Conservation (phyloP, 2,888 invertebrate genomes). For the Polyploca ridens region DNA sequence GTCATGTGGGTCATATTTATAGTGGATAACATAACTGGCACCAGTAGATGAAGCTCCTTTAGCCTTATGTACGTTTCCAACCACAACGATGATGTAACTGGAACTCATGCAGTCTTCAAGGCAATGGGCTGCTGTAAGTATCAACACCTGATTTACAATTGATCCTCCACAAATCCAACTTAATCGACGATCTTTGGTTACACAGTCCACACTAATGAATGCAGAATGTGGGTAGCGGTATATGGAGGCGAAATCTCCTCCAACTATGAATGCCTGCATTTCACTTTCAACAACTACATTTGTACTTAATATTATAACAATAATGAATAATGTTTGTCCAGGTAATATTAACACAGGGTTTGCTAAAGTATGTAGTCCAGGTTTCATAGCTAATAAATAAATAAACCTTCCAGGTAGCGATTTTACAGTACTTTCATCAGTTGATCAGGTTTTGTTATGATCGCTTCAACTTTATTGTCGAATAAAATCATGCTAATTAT, state of each 20-base stretch:
- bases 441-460: neutral
- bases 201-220: slow-evolving; percentile 28
- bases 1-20: neutral
- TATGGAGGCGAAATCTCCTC: slow-evolving; percentile 29
- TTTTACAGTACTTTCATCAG: neutral
- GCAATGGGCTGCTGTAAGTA: slow-evolving; percentile 53
- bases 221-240: slow-evolving; percentile 34
- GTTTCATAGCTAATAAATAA: neutral
- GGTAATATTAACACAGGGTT: neutral
- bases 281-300: neutral
- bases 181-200: accelerated
- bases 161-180: slow-evolving; percentile 46
- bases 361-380: neutral
- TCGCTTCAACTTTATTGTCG: neutral
- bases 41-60: slow-evolving; percentile 16
- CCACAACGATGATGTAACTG: slow-evolving; percentile 9
- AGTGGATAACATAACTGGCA: slow-evolving; percentile 21
- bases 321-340: no score
- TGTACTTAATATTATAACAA: neutral
- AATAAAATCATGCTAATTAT: neutral
- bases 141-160: slow-evolving; percentile 42
- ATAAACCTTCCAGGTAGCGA: neutral
- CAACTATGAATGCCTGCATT: slow-evolving; percentile 34
- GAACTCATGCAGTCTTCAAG: slow-evolving; percentile 12
- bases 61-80: slow-evolving; percentile 23